Base-by-base conservation (phyloP, 2,888 invertebrate genomes). In the Ophraella communa region DNA sequence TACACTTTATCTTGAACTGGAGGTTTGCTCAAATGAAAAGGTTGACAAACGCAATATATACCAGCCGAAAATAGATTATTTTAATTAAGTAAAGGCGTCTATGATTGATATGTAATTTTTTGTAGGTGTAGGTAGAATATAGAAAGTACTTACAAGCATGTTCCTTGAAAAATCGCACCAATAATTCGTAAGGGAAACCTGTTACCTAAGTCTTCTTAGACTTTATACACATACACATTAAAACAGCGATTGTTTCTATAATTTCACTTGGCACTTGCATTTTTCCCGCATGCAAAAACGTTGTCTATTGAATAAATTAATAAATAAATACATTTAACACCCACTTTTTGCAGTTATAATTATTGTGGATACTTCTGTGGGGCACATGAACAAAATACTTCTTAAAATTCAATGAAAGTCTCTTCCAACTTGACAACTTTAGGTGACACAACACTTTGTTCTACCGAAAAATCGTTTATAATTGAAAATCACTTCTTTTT, bases 261-360 rank as follows among this genome's bases (percentile, higher is more conserved):
- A 61, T 63, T 65, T 65, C 65, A 56, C 57, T 65, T 64, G 39
- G 62, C 64, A 47, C 61, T 63, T 68, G 68, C 65, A 68, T 64
- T 65, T 68, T 68, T 61, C 53, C 47, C 30, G 64, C 64, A 60
- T 66, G 62, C 59, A 64, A 64, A n/a, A 65, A 52, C 60, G 49
- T 60, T 66, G 55, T 66, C 67, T 64, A 67, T 33, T 65, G 70
- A 70, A 72, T 72, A 72, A 63, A 72, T 72, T 70, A 70, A 69
- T 69, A 66, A 65, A 70, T 72, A 72, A 72, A 72, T 70, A 70
- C 66, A 70, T 66, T 69, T 68, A 66, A 68, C 72, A 70, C 72
- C 72, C 69, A 70, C 68, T 67, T 62, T 67, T 57, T 62, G 63
- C 56, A 67, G 63, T 65, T 67, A 67, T 65, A 65, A 65, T 62